Base-by-base conservation (phyloP, 2,888 invertebrate genomes). In the Meganola albula region DNA sequence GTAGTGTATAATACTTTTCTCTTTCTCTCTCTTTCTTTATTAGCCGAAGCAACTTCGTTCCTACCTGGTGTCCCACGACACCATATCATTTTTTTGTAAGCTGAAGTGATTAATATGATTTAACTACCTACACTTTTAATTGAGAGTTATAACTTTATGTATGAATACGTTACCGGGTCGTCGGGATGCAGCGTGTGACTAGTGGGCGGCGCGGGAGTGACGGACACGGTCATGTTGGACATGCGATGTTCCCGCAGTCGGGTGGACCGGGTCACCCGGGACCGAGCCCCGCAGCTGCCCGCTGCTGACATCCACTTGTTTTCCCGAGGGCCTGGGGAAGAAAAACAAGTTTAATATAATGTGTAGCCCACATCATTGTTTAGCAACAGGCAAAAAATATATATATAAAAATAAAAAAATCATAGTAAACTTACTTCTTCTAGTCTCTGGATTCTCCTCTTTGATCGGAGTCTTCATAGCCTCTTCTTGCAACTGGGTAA, bases 171-270 rank as follows among this genome's bases (percentile, higher is more conserved):
- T 11, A 77, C 77, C 54, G 79, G 79, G 46, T 78, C 78, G 35
- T 67, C 63, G 2, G 69, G 63, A 20, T 66, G 61, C 29, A 56
- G 44, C 13, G 60, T 57, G 16, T 22, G 46, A 22, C 38, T 54
- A 24, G 52, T 48, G 12, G 61, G 61, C 18, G 82, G 74, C 46
- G 86, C 86, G 10, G 87, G 86, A 12, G 86, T 82, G 21, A 87
- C 87, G 6, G 79, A 82, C 38, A 87, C 87, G 1, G 86, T 86
- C 87, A 87, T 87, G 66, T 84, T 86, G 66, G 76, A 78, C 69
- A 86, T 76, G 49, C 87, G 78, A 58, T 87, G 86, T 53, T 84
- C 86, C 37, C 86, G 76, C 46, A 87, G 74, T 0, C 74, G 65
- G 39, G 78, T 69, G 26, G 83, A 7, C 3, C 83, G 73, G 12